Evolutionary conservation across 2,797 vertebrate genomes (phyloP).

Genomic region (Euthynnus affinis): DNA sequence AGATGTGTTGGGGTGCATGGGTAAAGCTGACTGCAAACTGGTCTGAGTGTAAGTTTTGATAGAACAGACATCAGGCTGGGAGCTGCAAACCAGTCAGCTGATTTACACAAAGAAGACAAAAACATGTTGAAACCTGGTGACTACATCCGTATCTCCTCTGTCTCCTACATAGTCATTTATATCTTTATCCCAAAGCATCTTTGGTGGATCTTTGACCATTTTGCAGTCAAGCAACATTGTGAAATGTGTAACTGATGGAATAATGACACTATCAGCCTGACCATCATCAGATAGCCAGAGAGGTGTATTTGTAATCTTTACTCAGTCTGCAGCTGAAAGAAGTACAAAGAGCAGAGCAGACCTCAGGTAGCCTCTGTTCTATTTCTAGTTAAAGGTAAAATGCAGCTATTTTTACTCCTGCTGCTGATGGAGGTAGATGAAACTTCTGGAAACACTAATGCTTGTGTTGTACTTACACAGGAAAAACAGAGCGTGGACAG

Average conservation of each 20-base stretch:
- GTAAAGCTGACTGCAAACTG: too few relatives aligned
- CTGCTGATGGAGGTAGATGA: slow-evolving; percentile 21
- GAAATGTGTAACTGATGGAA: not conserved
- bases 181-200: too few relatives aligned
- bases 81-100: too few relatives aligned
- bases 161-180: too few relatives aligned
- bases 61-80: not conserved
- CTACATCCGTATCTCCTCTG: not conserved
- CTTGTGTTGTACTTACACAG: not conserved
- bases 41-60: not conserved
- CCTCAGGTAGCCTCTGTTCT: slow-evolving; percentile 36
- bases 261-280: not conserved
- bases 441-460: not conserved
- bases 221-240: not conserved
- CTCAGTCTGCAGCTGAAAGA: not conserved
- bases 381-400: slow-evolving; percentile 41
- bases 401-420: slow-evolving; percentile 50
- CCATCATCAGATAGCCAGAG: not conserved
- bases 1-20: too few relatives aligned
- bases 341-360: slow-evolving; percentile 36
- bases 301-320: not conserved
- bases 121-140: too few relatives aligned
- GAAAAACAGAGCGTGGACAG: not conserved
- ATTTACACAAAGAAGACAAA: too few relatives aligned
- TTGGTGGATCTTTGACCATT: not conserved